These are phyloP conservation scores for Caradrina kadenii DNA, from an alignment of 2,888 invertebrate species.

Conservation along the genomic window DNA sequence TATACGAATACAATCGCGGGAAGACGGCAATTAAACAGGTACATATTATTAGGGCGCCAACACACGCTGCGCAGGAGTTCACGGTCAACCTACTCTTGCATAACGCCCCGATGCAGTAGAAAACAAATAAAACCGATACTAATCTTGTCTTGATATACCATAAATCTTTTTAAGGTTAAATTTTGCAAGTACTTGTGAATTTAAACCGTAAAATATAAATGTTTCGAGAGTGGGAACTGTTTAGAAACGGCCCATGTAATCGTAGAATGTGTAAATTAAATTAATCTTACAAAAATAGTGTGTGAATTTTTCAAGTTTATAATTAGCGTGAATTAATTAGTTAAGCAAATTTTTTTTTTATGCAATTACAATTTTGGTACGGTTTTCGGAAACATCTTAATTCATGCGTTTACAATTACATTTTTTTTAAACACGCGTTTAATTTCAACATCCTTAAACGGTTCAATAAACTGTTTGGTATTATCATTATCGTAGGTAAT, in stretches of 20 bases:
- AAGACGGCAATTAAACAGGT: conserved; percentile 75
- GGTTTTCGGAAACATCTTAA: conserved; percentile 22
- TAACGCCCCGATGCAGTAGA: conserved; percentile 62
- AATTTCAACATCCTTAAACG: conserved; percentile 11
- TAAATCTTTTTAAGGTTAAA: conserved; percentile 65
- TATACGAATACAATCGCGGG: conserved; percentile 74
- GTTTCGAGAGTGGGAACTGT: conserved; percentile 58
- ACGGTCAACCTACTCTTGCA: conserved; percentile 74
- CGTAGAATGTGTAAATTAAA: conserved; percentile 57
- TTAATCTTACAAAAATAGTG: conserved; percentile 56
- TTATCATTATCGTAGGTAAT: background rate
- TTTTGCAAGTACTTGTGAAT: conserved; percentile 67
- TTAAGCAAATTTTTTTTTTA: conserved; percentile 29
- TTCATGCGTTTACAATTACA: background rate
- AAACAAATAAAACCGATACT: conserved; percentile 65
- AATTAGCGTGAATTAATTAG: conserved; percentile 57
- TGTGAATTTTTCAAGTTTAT: conserved; percentile 57
- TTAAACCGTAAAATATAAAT: conserved; percentile 50
- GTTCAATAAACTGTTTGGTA: conserved; percentile 29
- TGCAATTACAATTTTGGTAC: conserved; percentile 14
- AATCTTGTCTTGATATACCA: conserved; percentile 55
- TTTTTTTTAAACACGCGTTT: conserved; percentile 24
- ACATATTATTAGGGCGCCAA: conserved; percentile 68
- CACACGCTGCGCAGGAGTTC: conserved; percentile 74
- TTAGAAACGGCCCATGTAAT: conserved; percentile 52